These are phyloP conservation scores for Actinia tenebrosa DNA, from an alignment of 64 coral and sea anemone species.

Conservation along the genomic window DNA sequence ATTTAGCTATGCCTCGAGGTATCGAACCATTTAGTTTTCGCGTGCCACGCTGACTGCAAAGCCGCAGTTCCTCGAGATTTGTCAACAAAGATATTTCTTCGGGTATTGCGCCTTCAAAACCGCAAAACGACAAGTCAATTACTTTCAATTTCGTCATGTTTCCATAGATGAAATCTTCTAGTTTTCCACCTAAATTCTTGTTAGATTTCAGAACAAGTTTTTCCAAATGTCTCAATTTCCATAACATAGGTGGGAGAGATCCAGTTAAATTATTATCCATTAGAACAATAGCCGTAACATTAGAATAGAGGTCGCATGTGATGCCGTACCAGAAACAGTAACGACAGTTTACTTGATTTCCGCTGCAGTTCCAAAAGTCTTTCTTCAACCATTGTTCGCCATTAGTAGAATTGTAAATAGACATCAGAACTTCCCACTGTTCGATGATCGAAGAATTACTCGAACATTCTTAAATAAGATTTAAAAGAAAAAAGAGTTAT, in stretches of 20 bases:
- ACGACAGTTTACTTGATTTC: background rate
- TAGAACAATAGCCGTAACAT: background rate
- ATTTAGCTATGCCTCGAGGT: background rate
- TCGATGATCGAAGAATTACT: background rate
- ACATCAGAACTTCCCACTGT: background rate
- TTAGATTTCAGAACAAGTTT: background rate
- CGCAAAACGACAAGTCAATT: background rate
- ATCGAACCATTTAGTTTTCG: background rate
- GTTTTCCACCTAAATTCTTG: background rate
- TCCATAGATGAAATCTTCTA: background rate
- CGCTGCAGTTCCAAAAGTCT: background rate
- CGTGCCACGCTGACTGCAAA: background rate
- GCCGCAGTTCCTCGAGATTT: background rate
- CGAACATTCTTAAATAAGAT: background rate
- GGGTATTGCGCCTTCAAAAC: background rate
- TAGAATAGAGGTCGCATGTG: background rate
- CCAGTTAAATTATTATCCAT: background rate
- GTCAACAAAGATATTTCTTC: background rate
- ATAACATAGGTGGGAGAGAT: background rate
- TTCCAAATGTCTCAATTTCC: background rate
- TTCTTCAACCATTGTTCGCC: background rate
- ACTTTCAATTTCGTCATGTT: background rate
- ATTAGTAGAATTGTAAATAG: background rate
- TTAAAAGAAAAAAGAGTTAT: background rate
- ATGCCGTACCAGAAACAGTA: background rate